Percentiles rank a stretch among this genome's conserved stretches.
Conservation (phyloP, 2,888 invertebrate species). For the Sussaba pulchella region DNA sequence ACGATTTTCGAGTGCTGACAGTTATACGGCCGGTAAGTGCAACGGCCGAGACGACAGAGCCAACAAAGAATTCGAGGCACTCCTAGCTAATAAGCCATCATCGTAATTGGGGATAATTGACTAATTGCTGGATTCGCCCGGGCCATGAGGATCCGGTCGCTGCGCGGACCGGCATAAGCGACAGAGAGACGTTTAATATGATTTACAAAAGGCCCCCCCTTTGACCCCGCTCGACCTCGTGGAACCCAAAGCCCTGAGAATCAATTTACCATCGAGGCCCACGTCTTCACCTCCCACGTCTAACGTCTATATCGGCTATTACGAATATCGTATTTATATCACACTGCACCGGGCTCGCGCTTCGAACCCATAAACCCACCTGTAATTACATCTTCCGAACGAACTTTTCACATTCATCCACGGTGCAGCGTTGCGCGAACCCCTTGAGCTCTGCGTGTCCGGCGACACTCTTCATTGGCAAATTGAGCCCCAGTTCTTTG, state of each 20-base stretch:
- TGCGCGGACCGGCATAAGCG: constrained; percentile 61
- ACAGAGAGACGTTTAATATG: constrained; percentile 74
- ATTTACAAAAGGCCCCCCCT: constrained; percentile 81
- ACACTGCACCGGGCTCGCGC: constrained; percentile 24
- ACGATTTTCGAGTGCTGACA: constrained; percentile 42
- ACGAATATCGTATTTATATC: constrained; percentile 6
- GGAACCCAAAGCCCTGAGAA: constrained; percentile 76
- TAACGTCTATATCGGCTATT: constrained; percentile 8
- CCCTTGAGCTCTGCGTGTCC: constrained; percentile 18
- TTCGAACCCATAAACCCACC: constrained; percentile 30
- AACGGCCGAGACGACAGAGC: constrained; percentile 49
- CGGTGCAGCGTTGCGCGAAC: constrained; percentile 4
- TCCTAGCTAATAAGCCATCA: constrained; percentile 66
- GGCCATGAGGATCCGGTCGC: constrained; percentile 59
- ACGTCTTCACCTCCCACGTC: constrained; percentile 13
- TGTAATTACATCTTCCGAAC: constrained; percentile 49
- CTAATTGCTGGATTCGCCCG: constrained; percentile 77
- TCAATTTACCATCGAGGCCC: constrained; percentile 76
- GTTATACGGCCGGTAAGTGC: constrained; percentile 47
- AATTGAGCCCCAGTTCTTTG: not conserved
- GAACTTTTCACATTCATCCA: constrained; percentile 35
- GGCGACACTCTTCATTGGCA: constrained; percentile 8
- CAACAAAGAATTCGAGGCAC: constrained; percentile 62
- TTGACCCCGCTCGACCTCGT: constrained; percentile 77
- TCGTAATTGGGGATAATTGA: constrained; percentile 80